phyloP scores from a whole-genome alignment of 1,140 invertebrate species.

The Stegodyphus mimosarum region DNA sequence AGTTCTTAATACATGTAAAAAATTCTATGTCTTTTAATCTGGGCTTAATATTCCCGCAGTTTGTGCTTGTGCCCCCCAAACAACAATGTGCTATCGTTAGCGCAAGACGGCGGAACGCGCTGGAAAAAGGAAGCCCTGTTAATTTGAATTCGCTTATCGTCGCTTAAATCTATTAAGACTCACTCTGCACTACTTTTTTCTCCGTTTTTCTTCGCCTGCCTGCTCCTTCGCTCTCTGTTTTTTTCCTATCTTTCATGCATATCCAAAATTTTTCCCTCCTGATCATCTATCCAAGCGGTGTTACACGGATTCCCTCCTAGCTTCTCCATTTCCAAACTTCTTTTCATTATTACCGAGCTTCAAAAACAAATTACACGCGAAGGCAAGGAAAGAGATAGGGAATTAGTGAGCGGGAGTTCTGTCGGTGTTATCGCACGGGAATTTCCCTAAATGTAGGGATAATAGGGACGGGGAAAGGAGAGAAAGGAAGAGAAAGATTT shows the following conservation, averaged over 20 bases:
- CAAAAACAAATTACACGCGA: conserved; percentile 6
- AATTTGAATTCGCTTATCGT: conserved; percentile 61
- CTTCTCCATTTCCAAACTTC: conserved; percentile 11
- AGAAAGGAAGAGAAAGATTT: neutral
- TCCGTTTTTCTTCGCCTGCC: conserved; percentile 26
- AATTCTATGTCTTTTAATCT: too few relatives aligned
- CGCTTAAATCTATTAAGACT: conserved; percentile 61
- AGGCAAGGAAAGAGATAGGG: neutral
- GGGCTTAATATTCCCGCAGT: neutral
- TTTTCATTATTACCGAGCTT: conserved; percentile 1
- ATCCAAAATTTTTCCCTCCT: conserved; percentile 13
- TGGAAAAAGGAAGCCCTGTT: conserved; percentile 59
- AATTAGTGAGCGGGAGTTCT: neutral
- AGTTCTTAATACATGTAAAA: too few relatives aligned
- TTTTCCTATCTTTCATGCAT: neutral
- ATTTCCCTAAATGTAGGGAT: neutral
- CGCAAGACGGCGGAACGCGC: conserved; percentile 45
- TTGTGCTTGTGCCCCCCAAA: conserved; percentile 3
- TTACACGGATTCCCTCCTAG: neutral
- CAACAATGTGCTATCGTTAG: conserved; percentile 58
- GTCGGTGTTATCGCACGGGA: neutral
- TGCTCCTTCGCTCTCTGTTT: neutral
- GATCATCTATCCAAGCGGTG: neutral
- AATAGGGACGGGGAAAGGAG: neutral
- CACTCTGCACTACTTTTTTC: conserved; percentile 54